Evolutionary conservation across 2,888 invertebrate species (phyloP).

Genomic region (Pachycephus smyrnensis): DNA sequence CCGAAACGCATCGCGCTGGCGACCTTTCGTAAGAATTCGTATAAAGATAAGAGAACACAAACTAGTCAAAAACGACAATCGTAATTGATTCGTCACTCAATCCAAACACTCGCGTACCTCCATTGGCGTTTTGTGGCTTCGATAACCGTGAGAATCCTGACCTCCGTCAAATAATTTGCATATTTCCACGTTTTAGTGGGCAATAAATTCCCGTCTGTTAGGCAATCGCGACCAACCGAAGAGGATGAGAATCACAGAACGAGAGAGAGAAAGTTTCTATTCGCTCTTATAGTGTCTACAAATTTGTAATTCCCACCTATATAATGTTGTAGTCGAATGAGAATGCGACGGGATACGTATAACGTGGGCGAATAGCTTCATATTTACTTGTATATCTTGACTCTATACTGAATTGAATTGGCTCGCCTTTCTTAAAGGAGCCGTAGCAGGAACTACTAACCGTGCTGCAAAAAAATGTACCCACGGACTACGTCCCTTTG

Average conservation of each 20-base stretch:
- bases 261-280: background rate
- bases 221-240: conserved; percentile 46
- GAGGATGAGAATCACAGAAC: background rate
- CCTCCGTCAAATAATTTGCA: conserved; percentile 62
- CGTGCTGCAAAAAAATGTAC: conserved; percentile 37
- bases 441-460: conserved; percentile 38
- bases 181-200: conserved; percentile 60
- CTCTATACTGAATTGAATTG: background rate
- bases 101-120: conserved; percentile 15
- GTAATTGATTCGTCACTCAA: conserved; percentile 32
- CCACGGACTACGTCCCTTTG: conserved; percentile 37
- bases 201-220: conserved; percentile 61
- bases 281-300: background rate
- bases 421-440: background rate
- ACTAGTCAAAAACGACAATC: background rate
- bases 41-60: background rate
- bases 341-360: background rate
- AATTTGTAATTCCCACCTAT: background rate
- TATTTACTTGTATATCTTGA: background rate
- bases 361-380: background rate
- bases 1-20: background rate
- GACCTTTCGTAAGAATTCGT: background rate
- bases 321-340: background rate
- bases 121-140: background rate
- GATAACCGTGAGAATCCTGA: conserved; percentile 51